phyloP scores from a whole-genome alignment of 2,888 invertebrate genomes.

The Diplazon laetatorius region DNA sequence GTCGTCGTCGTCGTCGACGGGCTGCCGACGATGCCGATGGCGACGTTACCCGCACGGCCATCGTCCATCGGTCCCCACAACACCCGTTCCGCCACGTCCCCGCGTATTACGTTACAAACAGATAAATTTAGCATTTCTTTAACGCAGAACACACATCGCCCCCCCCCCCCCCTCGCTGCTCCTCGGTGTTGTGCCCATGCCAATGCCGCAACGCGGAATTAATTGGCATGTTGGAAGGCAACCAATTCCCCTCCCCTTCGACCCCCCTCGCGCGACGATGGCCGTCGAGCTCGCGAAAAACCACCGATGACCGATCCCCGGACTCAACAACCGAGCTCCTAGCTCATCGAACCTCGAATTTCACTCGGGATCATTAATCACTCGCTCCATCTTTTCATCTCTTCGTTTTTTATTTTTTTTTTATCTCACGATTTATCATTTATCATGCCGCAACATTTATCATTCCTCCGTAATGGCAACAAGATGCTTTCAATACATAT shows the following conservation, averaged over 20 bases:
- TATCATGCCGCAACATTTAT: no score
- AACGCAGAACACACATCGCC: no score
- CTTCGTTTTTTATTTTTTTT: no score
- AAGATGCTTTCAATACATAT: no score
- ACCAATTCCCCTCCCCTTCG: constrained; percentile 73
- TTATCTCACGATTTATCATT: constrained; percentile 18
- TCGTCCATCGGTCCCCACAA: constrained; percentile 19
- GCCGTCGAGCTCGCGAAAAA: constrained; percentile 31
- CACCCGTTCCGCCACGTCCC: constrained; percentile 27
- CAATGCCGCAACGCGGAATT: constrained; percentile 80
- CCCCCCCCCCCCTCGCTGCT: no score
- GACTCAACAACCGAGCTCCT: no score
- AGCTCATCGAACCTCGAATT: no score
- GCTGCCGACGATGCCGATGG: constrained; percentile 14
- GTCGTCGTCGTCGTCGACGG: no score
- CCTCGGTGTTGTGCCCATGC: constrained; percentile 77
- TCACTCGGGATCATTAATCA: constrained; percentile 34
- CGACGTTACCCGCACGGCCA: constrained; percentile 13
- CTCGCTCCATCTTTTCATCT: neutral
- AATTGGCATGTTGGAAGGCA: constrained; percentile 78
- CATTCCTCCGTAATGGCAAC: no score
- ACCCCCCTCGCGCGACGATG: no score
- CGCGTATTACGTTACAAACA: constrained; percentile 81
- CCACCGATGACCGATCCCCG: constrained; percentile 20
- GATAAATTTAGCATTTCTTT: constrained; percentile 82